phyloP scores from a whole-genome alignment of 2,888 invertebrate species.

The Eupithecia dodoneata region DNA sequence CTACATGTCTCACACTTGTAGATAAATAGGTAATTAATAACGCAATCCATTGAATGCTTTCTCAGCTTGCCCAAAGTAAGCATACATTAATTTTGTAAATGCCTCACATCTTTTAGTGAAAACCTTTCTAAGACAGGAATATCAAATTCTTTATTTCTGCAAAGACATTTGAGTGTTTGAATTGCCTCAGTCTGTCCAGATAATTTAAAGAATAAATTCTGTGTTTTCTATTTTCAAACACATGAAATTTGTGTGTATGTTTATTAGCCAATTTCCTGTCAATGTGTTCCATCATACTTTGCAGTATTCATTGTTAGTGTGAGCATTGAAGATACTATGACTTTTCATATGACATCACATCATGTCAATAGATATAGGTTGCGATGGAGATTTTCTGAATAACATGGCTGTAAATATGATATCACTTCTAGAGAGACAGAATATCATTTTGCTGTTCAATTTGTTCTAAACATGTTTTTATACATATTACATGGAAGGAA shows the following conservation, averaged over 20 bases:
- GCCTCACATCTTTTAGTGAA: constrained; percentile 6
- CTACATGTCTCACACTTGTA: constrained; percentile 57
- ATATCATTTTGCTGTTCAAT: constrained; percentile 18
- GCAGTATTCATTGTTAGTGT: constrained; percentile 20
- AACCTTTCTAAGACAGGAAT: constrained; percentile 7
- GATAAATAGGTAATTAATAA: constrained; percentile 34
- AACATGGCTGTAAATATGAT: constrained; percentile 14
- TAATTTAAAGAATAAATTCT: constrained; percentile 14
- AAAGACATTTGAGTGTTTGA: constrained; percentile 21
- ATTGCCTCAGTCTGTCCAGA: constrained; percentile 22
- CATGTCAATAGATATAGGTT: constrained; percentile 3
- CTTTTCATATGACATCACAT: constrained; percentile 5
- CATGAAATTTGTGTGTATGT: constrained; percentile 9
- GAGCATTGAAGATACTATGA: constrained; percentile 17
- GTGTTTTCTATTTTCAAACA: constrained; percentile 19
- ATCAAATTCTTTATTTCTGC: constrained; percentile 18
- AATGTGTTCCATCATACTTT: constrained; percentile 22
- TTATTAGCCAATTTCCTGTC: constrained; percentile 28
- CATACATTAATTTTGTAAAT: constrained; percentile 20
- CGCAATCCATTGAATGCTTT: constrained; percentile 18
- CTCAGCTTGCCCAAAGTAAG: constrained; percentile 23
- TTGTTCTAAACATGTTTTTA: constrained; percentile 21
- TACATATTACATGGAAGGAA: constrained; percentile 11
- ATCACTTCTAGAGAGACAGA: constrained; percentile 9
- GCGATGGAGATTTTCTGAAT: constrained; percentile 9